Base-by-base conservation (phyloP, 2,888 invertebrate genomes). In the Eristalinus sepulchralis region DNA sequence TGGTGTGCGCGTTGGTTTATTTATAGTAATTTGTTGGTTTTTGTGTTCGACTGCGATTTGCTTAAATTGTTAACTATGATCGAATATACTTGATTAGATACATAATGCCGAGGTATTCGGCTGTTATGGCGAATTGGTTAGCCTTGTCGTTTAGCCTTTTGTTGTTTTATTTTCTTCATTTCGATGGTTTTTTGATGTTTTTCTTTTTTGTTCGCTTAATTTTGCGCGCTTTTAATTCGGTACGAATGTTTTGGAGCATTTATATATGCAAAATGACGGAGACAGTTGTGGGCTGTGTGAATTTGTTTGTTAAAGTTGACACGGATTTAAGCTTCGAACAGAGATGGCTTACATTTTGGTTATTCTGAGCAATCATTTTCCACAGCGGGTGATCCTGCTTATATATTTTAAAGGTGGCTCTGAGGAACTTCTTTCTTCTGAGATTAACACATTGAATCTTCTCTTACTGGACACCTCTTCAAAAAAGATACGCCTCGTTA, bases 101-200 rank as follows among this genome's bases (percentile, higher is more conserved):
- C 57, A 71, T 79, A 71, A 79, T 78, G 71, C 31, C 53, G 33
- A 27, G 55, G 47, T 73, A 11, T 8, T 53, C 4, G 24, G 10
- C 1, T 53, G 31, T 55, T 33, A 63, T 67, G 67, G 57, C 13
- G 60, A 8, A 3, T 36, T 68, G 34, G 53, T n/a, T 72, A 79
- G 59, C 79, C 79, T 79, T 79, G 79, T 66, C 71, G 71, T 79
- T 71, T 71, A 33, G 78, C 4, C n/a, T 24, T 6, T 57, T n/a
- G 57, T 59, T 36, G 31, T 68, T 22, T 34, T 34, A 22, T 53
- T 70, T 70, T 57, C 20, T 22, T 1, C 9, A 10, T 55, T 55
- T 20, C 11, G 39, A n/a, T n/a, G n/a, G n/a, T n/a, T n/a, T n/a
- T n/a, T n/a, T n/a, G n/a, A n/a, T 20, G 55, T 33, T 22, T 24